Evolutionary conservation across 2,113 vertebrate genomes (phyloP).

Genomic region (Sylvia atricapilla): DNA sequence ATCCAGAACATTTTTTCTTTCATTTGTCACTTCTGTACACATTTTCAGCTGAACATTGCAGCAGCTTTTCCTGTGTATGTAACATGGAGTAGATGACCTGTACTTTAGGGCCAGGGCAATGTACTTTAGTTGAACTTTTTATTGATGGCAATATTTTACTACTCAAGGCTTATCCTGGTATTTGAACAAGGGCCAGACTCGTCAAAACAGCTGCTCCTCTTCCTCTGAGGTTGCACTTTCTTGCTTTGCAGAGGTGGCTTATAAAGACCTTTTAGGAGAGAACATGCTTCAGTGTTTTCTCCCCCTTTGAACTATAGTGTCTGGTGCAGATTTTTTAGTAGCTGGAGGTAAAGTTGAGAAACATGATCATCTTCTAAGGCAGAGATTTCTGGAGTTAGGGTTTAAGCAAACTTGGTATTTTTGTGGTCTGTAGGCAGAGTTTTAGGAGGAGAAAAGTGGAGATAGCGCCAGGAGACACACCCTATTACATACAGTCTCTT

Average conservation of each 20-base stretch:
- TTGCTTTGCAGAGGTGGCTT: not conserved
- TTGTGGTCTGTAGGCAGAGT: not conserved
- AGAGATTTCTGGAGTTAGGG: not conserved
- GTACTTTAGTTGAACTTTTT: not conserved
- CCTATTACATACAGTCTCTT: not conserved
- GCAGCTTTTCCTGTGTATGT: not conserved
- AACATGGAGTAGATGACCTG: not conserved
- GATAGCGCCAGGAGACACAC: not conserved
- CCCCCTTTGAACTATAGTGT: not conserved
- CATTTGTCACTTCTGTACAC: not conserved
- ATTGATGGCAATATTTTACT: conserved; percentile 8
- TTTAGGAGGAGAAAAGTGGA: not conserved
- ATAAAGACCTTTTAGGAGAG: not conserved
- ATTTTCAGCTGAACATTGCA: not conserved
- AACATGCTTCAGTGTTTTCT: not conserved
- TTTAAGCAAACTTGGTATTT: not conserved
- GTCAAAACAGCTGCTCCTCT: conserved; percentile 8
- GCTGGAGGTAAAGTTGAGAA: not conserved
- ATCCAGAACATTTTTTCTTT: not conserved
- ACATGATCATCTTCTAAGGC: not conserved
- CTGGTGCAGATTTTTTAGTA: not conserved
- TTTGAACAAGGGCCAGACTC: conserved; percentile 35
- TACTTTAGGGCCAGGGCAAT: not conserved
- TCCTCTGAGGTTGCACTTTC: not conserved
- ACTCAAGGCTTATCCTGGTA: not conserved